Evolutionary conservation across 2,797 vertebrate species (phyloP).

Genomic region (Crax fasciolata): DNA sequence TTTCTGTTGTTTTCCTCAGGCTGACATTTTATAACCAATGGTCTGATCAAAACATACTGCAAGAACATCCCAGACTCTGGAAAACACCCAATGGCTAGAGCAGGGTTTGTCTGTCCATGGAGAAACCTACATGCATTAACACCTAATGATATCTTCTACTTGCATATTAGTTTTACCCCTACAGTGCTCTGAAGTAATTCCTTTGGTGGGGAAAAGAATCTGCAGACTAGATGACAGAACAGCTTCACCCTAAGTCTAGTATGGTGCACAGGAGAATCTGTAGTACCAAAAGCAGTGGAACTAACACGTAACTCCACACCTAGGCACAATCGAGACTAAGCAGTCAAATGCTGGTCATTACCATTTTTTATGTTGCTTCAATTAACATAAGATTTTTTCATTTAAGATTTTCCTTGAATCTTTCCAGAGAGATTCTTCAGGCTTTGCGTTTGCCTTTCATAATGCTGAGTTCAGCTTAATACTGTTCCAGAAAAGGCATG

Average conservation of each 20-base stretch:
- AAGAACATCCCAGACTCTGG: not conserved
- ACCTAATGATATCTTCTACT: not conserved
- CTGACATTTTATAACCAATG: not conserved
- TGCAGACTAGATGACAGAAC: not conserved
- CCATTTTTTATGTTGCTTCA: not conserved
- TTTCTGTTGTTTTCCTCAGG: not conserved
- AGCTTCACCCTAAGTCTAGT: not conserved
- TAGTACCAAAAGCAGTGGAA: too few species aligned
- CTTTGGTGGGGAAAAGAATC: not conserved
- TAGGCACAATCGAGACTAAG: not conserved
- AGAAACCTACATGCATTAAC: not conserved
- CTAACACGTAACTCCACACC: not conserved
- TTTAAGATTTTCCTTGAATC: not conserved
- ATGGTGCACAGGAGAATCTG: rapidly evolving
- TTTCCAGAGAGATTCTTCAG: not conserved
- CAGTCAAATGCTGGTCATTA: not conserved
- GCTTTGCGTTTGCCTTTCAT: not conserved
- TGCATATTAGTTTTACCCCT: not conserved
- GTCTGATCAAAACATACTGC: not conserved
- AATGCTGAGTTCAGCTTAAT: not conserved
- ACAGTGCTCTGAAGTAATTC: not conserved
- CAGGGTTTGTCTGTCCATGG: not conserved
- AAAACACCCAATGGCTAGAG: not conserved
- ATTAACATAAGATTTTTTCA: not conserved
- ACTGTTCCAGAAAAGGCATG: not conserved